Percentiles rank a stretch among this genome's conserved stretches.
These are phyloP conservation scores for Baronia brevicornis DNA, from an alignment of 2,888 invertebrate species.

Conservation along the genomic window DNA sequence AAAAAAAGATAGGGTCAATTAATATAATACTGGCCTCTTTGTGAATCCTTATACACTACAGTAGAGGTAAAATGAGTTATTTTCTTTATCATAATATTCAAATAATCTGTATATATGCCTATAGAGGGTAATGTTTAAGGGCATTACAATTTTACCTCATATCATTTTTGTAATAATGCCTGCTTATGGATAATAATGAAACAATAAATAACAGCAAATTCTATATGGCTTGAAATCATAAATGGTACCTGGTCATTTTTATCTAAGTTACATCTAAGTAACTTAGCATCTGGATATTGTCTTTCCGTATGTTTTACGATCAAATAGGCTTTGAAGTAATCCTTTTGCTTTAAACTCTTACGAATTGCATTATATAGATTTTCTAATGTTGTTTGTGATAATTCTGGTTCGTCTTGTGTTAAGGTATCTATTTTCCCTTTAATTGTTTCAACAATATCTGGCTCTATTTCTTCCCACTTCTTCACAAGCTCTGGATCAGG, in stretches of 20 bases:
- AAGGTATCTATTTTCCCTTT: constrained; percentile 59
- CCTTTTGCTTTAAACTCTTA: constrained; percentile 55
- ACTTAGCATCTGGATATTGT: constrained; percentile 61
- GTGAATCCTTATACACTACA: too few species aligned
- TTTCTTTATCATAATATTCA: too few species aligned
- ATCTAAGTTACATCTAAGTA: constrained; percentile 62
- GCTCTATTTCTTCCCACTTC: constrained; percentile 72
- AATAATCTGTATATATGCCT: too few species aligned
- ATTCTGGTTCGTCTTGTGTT: constrained; percentile 62
- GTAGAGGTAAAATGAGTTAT: too few species aligned
- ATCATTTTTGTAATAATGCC: too few species aligned
- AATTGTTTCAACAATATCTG: constrained; percentile 64
- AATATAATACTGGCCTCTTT: too few species aligned
- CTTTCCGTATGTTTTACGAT: constrained; percentile 64
- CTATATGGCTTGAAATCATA: too few species aligned
- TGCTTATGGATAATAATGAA: neutral
- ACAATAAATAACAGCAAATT: neutral
- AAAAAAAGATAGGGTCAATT: too few species aligned
- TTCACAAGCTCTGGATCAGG: constrained; percentile 58
- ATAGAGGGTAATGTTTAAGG: too few species aligned
- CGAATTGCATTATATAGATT: constrained; percentile 61
- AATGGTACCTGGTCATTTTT: constrained; percentile 62
- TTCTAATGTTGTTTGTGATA: constrained; percentile 60
- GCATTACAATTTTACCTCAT: too few species aligned
- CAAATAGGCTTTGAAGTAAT: constrained; percentile 71